Evolutionary conservation across 2,113 vertebrate species (phyloP), one percentile per base, ranked within the genome.

Genomic region (Copsychus sechellarum): DNA sequence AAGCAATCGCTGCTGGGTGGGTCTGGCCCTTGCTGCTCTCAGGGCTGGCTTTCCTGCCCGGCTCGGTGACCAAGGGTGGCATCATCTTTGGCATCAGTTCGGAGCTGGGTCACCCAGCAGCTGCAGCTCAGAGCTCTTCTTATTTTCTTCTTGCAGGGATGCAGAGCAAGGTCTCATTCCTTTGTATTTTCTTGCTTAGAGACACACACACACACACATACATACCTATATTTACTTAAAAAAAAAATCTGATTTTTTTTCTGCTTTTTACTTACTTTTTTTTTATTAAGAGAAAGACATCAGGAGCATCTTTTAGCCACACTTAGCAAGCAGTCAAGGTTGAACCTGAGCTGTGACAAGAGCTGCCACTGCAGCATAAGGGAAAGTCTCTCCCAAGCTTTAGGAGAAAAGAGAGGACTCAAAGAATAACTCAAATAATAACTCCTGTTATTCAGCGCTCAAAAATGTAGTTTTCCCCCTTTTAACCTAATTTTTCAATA

Each of bases 191-290:
- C 33, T 66, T 45, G 13, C 38, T 89, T 38, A 8, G 24, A 38
- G 2, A 12, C 6, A 23, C 22, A 57, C 14, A 5, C 1, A 56
- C 14, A 5, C 1, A 7, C 1, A 22, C 2, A 36, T 3, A 26
- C 11, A 4, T 2, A 6, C 6, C 19, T 6, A 1, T 28, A 45
- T 45, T 45, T 43, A 43, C 43, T 43, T 43, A 11, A 20, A 43
- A 11, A 28, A 60, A 34, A 29, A 84, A 42, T 12, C 36, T 22
- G 34, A 5, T 42, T 2, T 7, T 26, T 26, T 26, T 9, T 3
- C 9, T 3, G 4, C 20, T 23, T 24, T 43, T 14, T 17, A 9
- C 21, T 23, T 5, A 9, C 5, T 12, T 36, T 36, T 64, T 42
- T 16, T 22, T 17, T 11, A 45, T 45, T 21, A 45, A 45, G 43